phyloP scores from a whole-genome alignment of 2,113 vertebrate species.

The Gallinago undulata region DNA sequence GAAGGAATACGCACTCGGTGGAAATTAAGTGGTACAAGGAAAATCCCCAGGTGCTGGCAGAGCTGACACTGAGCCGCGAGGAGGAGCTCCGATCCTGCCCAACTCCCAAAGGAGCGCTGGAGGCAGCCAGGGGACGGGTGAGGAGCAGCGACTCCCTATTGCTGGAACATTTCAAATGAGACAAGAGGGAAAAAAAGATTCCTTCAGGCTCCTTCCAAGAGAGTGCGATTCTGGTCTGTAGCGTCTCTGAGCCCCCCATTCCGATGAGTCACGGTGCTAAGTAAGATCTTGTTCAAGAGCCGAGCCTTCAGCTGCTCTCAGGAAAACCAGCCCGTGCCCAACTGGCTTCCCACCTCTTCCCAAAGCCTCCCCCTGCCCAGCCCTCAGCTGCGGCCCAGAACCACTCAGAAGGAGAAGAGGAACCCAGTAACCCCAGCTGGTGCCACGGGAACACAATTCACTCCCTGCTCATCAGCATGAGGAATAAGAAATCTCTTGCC shows the following conservation, averaged over 20 bases:
- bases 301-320: not conserved
- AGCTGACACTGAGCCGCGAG: not conserved
- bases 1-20: not conserved
- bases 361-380: not conserved
- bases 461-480: fast-evolving
- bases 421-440: not conserved
- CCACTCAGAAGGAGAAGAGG: not conserved
- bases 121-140: not conserved
- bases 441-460: not conserved
- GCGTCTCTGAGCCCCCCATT: fast-evolving
- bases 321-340: not conserved
- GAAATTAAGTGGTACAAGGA: not conserved
- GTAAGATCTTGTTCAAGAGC: not conserved
- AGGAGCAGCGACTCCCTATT: not conserved
- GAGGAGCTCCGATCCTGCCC: conserved; percentile 33
- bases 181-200: not conserved
- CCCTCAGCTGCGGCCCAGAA: not conserved
- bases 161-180: not conserved
- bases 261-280: not conserved
- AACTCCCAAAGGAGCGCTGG: fast-evolving
- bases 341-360: not conserved
- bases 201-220: not conserved
- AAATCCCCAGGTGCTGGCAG: not conserved
- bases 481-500: not conserved
- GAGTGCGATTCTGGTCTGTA: not conserved